Evolutionary conservation across 2,888 invertebrate genomes (phyloP), one percentile per base, ranked within the genome.

Genomic region (Conomelus anceps): DNA sequence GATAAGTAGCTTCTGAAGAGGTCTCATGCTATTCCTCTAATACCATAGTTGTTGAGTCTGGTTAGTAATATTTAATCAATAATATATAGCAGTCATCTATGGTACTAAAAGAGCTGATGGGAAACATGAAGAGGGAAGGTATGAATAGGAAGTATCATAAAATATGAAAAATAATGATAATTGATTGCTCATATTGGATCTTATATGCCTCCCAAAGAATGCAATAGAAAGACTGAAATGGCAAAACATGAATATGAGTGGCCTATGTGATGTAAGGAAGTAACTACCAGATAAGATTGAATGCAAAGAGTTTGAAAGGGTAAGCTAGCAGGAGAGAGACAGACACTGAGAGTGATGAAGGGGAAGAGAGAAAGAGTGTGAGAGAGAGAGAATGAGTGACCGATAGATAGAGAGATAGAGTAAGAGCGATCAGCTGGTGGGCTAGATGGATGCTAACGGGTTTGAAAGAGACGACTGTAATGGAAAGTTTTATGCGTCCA

Each of bases 201-300:
- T n/a, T n/a, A n/a, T n/a, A n/a, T n/a, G n/a, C n/a, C 34, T 63
- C 3, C n/a, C 63, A 7, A n/a, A 63, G n/a, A 34, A 34, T 34
- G 34, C 13, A 63, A n/a, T n/a, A n/a, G n/a, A n/a, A 63, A 20
- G 20, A n/a, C 63, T 4, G n/a, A 6, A 63, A 63, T 63, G n/a
- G 63, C n/a, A n/a, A 63, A n/a, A 17, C n/a, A 63, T 63, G n/a
- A 63, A 63, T 63, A 63, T 63, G n/a, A 90, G 88, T n/a, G 22
- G 26, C 90, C 90, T 90, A 89, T 85, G 86, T 84, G 0, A 89
- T 24, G 85, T 88, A 88, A 88, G 63, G 23, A 41, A 41, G 88
- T 22, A 63, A 22, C 23, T n/a, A 29, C n/a, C 23, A 88, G 88
- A 22, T 23, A 1, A n/a, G 41, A 23, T 22, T 86, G 84, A 88